phyloP scores from a whole-genome alignment of 1,140 invertebrate genomes.

The Drosophila santomea region DNA sequence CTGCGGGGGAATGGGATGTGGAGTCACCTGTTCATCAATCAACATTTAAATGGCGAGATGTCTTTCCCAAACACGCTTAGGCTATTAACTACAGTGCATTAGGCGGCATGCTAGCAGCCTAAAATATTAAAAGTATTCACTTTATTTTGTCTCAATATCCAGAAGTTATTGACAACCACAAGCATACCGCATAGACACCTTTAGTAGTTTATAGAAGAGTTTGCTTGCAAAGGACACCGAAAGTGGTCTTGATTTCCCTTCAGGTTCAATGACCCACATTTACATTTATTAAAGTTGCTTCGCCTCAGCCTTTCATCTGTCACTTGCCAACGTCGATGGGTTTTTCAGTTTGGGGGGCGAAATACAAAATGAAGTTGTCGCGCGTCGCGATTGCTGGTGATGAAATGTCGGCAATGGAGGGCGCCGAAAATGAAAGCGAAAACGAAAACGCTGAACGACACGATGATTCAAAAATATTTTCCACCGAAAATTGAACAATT shows the following conservation, averaged over 20 bases:
- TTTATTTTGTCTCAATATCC: neutral
- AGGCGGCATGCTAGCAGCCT: neutral
- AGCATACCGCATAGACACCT: too few relatives aligned
- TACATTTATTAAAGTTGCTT: slow-evolving; percentile 31
- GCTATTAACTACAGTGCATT: neutral
- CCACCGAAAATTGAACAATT: slow-evolving; percentile 58
- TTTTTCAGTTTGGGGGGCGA: neutral
- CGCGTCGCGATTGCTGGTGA: slow-evolving; percentile 55
- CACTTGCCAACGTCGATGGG: slow-evolving; percentile 18
- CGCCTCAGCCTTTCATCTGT: slow-evolving; percentile 49
- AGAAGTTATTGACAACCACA: too few relatives aligned
- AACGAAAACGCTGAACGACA: neutral
- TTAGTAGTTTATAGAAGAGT: too few relatives aligned
- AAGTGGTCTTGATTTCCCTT: slow-evolving; percentile 9
- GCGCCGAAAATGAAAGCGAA: neutral
- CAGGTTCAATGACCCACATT: slow-evolving; percentile 53
- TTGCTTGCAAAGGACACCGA: neutral
- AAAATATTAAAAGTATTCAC: too few relatives aligned
- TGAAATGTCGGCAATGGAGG: slow-evolving; percentile 53
- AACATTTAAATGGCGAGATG: slow-evolving; percentile 55
- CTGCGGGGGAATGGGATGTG: neutral
- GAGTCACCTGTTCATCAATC: slow-evolving; percentile 54
- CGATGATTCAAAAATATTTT: slow-evolving; percentile 60
- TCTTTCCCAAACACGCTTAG: neutral
- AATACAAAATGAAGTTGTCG: slow-evolving; percentile 70